phyloP scores from a whole-genome alignment of 1,140 invertebrate genomes.

The Bombus haemorrhoidalis region DNA sequence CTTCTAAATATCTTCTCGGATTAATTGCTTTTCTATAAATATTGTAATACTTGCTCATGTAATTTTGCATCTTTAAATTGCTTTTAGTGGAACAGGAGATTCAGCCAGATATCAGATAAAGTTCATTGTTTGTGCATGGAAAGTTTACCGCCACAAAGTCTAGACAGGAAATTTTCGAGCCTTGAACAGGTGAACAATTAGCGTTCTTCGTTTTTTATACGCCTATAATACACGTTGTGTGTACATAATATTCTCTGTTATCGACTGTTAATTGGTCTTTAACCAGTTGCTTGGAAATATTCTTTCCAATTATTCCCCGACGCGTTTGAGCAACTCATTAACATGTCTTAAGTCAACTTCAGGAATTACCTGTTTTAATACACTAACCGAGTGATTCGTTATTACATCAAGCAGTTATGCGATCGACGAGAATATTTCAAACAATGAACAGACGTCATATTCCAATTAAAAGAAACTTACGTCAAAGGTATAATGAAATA shows the following conservation, averaged over 20 bases:
- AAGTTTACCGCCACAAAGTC: neutral
- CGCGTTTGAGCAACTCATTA: neutral
- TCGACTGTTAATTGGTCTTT: constrained; percentile 9
- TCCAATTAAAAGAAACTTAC: neutral
- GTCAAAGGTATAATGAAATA: neutral
- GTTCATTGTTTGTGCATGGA: neutral
- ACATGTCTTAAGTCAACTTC: constrained; percentile 6
- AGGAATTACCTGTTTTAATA: neutral
- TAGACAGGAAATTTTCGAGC: constrained; percentile 25
- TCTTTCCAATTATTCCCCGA: neutral
- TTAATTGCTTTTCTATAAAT: neutral
- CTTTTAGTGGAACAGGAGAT: neutral
- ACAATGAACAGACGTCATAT: neutral
- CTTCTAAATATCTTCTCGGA: neutral
- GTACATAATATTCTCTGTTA: neutral
- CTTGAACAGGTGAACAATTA: constrained; percentile 17
- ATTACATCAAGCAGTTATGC: neutral
- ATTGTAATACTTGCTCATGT: neutral
- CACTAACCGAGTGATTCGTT: neutral
- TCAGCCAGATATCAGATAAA: neutral
- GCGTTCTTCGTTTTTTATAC: neutral
- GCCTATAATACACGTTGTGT: neutral
- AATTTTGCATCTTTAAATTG: neutral
- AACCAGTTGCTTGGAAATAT: neutral
- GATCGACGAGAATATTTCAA: neutral